Conservation (phyloP, 2,888 invertebrate species). For the Tinea trinotella region DNA sequence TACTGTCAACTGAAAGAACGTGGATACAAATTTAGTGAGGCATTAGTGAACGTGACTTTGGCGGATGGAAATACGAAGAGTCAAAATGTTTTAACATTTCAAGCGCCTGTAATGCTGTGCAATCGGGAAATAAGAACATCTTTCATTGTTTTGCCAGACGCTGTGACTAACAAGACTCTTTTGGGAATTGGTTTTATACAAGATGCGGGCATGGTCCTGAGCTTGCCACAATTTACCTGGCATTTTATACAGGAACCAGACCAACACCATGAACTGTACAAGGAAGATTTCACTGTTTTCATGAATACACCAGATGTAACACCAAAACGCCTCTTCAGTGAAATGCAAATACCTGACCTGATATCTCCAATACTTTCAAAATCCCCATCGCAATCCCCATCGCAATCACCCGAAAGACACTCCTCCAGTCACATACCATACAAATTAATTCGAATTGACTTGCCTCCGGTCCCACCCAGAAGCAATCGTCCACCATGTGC, state of each 20-base stretch:
- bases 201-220: constrained; percentile 28
- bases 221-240: constrained; percentile 27
- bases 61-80: constrained; percentile 22
- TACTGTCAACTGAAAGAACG: constrained; percentile 16
- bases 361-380: background rate
- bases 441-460: constrained; percentile 9
- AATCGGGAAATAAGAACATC: constrained; percentile 21
- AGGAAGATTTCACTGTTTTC: no score
- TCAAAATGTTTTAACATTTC: constrained; percentile 18
- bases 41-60: constrained; percentile 20
- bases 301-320: no score
- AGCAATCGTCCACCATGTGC: no score
- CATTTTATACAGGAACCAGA: constrained; percentile 24
- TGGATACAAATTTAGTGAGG: constrained; percentile 19
- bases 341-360: background rate
- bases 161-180: constrained; percentile 26
- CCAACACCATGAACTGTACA: constrained; percentile 25
- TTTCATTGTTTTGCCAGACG: constrained; percentile 27
- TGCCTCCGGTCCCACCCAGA: background rate
- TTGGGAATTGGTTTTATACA: constrained; percentile 27
- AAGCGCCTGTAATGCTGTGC: constrained; percentile 19
- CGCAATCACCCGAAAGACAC: background rate
- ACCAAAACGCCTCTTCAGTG: background rate
- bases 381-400: background rate
- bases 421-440: background rate